Evolutionary conservation across 2,113 vertebrate species (phyloP).

Genomic region (Pseudorectes ferrugineus): DNA sequence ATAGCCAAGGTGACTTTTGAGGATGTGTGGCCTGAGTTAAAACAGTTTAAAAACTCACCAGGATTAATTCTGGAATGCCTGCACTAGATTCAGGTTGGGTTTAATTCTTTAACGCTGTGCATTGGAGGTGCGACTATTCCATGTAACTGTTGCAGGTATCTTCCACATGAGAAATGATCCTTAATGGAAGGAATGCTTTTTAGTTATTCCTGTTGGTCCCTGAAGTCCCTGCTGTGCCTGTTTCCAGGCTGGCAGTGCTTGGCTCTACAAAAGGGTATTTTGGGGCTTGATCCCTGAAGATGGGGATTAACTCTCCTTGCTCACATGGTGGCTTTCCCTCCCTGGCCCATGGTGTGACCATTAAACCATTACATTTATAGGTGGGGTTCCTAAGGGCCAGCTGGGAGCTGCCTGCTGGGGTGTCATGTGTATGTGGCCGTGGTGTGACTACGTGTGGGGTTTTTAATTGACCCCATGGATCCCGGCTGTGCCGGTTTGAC

Average conservation of each 20-base stretch:
- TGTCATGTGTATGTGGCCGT: background rate
- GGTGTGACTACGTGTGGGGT: background rate
- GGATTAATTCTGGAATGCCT: background rate
- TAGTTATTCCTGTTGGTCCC: background rate
- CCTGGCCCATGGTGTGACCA: background rate
- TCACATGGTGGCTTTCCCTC: background rate
- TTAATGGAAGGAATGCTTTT: background rate
- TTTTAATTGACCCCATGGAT: background rate
- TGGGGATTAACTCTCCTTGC: background rate
- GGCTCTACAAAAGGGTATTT: background rate
- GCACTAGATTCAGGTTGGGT: background rate
- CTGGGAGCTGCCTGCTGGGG: background rate
- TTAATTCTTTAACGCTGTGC: background rate
- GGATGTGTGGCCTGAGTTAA: background rate
- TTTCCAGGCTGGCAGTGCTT: background rate
- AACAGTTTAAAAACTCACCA: background rate
- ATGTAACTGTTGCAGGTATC: background rate
- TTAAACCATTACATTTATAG: background rate
- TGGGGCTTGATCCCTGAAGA: background rate
- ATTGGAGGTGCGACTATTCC: background rate
- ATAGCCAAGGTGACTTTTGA: background rate
- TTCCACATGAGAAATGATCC: background rate
- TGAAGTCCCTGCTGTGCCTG: background rate
- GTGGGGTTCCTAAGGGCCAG: background rate
- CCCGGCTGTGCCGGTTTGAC: background rate